Conservation (phyloP, 2,888 invertebrate genomes). For the Chelonus formosanus region DNA sequence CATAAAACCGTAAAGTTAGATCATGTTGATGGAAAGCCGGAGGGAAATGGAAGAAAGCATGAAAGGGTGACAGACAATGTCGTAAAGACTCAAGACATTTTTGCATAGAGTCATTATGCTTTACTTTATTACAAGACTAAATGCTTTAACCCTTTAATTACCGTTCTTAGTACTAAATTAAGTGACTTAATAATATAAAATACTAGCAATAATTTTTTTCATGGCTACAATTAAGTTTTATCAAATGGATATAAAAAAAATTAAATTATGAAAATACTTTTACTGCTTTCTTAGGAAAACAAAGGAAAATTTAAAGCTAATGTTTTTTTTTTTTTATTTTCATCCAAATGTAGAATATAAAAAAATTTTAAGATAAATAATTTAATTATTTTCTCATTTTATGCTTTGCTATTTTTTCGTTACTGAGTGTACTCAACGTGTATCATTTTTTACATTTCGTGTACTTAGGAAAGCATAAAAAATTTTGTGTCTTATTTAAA, state of each 20-base stretch:
- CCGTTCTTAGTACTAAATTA: constrained; percentile 36
- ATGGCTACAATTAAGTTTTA: neutral
- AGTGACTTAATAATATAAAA: constrained; percentile 31
- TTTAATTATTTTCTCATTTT: constrained; percentile 25
- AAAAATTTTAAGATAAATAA: neutral
- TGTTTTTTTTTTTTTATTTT: no score
- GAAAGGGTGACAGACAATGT: constrained; percentile 29
- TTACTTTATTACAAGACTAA: constrained; percentile 57
- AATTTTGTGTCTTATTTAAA: constrained; percentile 62
- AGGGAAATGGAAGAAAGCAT: constrained; percentile 32
- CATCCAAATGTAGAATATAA: no score
- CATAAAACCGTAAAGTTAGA: constrained; percentile 64
- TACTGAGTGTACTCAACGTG: constrained; percentile 41
- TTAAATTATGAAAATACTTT: no score
- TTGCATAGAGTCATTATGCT: constrained; percentile 61
- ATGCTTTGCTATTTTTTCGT: constrained; percentile 10
- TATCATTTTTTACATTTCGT: constrained; percentile 44
- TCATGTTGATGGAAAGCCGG: constrained; percentile 47
- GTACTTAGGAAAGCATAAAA: constrained; percentile 50
- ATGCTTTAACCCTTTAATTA: constrained; percentile 45
- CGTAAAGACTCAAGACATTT: constrained; percentile 58
- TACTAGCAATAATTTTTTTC: constrained; percentile 8
- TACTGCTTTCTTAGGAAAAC: no score
- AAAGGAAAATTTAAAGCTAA: no score
- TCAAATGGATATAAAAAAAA: constrained; percentile 2